Base-by-base conservation (phyloP, 2,113 vertebrate species). In the Pachypanchax playfairii region DNA sequence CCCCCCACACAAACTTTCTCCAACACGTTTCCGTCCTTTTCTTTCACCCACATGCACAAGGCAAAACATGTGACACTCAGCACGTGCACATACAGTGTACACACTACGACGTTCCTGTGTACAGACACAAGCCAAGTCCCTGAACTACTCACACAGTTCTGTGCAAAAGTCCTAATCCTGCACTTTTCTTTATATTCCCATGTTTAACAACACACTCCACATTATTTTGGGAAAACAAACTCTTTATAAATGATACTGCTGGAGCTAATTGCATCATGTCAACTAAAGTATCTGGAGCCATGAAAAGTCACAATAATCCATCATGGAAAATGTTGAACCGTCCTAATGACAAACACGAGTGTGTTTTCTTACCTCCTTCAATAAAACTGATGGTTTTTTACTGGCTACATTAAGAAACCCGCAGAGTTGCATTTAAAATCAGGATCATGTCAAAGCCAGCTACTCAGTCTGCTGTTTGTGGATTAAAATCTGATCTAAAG, bases 61-160 rank as follows among this genome's bases (percentile, higher is more conserved):
- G 44, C 15, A 26, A n/a, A 29, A 65, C 77, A 83, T 41, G 64
- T 75, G 72, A 73, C 75, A 50, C 7, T 25, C 50, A 22, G 35
- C 70, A 70, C 9, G 28, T 68, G 73, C 10, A 20, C 70, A 15
- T 51, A 14, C 38, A 43, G 49, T 25, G 64, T 15, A 46, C 15
- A 42, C 39, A 69, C 62, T 62, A 31, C 44, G 22, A 59, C 42
- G 55, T 33, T 20, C 0, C 5, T 35, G 51, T 24, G 38, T 8
- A 18, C 28, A 33, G 42, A 44, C 62, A 31, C 51, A 12, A 0
- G 33, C n/a, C 25, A 31, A 26, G 25, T 35, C 21, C 39, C 39
- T 42, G 39, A 20, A 42, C n/a, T 39, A 13, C 4, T 17, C 15
- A n/a, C 2, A n/a, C 36, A 3, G 36, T 4, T 39, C 36, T 39